phyloP scores from a whole-genome alignment of 2,888 invertebrate genomes.

The Agriotes lineatus region DNA sequence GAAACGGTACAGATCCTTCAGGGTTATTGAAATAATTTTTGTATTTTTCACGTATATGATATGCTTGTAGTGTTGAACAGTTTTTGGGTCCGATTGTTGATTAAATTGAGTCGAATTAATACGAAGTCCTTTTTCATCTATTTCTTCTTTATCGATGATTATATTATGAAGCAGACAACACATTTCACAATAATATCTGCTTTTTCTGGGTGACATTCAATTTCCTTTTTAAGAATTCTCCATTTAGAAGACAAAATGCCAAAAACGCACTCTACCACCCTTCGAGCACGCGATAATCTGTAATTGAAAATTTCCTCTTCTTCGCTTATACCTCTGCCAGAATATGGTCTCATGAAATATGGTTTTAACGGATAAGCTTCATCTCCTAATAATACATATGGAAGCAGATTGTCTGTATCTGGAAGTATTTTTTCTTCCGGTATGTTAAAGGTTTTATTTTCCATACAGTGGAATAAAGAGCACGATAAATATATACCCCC shows the following conservation, averaged over 20 bases:
- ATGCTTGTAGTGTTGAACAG: no score
- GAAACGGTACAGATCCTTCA: no score
- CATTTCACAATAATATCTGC: conserved; percentile 11
- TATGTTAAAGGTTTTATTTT: neutral
- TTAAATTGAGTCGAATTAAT: no score
- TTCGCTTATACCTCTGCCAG: neutral
- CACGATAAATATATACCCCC: neutral
- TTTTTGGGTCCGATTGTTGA: no score
- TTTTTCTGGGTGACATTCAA: neutral
- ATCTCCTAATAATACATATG: neutral
- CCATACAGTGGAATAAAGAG: neutral
- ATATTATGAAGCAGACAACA: neutral
- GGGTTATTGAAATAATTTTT: no score
- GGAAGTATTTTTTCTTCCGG: neutral
- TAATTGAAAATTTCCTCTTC: no score
- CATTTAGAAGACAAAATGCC: conserved; percentile 6
- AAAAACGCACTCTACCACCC: no score
- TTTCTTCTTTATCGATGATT: conserved; percentile 6
- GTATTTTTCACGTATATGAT: no score
- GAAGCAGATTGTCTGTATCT: neutral
- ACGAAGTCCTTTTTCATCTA: no score
- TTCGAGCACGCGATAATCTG: no score
- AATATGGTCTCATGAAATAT: neutral
- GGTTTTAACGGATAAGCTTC: neutral
- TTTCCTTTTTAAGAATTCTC: conserved; percentile 9